phyloP scores from a whole-genome alignment of 2,113 vertebrate genomes.

The Hipposideros armiger region DNA sequence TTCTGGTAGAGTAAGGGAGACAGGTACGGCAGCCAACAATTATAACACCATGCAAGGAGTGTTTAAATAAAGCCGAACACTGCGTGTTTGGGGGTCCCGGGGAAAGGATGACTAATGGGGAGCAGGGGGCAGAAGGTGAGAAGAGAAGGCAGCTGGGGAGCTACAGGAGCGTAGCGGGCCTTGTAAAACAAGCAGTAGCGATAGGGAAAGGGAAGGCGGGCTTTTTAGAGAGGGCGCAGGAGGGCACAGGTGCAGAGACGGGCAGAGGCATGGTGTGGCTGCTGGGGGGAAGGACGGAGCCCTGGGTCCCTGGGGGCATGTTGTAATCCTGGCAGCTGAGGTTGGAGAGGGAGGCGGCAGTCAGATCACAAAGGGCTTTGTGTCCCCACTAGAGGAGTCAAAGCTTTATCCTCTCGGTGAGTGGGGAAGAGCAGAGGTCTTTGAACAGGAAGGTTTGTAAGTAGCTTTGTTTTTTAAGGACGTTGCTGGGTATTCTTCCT shows the following conservation, averaged over 20 bases:
- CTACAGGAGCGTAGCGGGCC: neutral
- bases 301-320: fast-evolving
- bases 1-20: neutral
- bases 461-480: neutral
- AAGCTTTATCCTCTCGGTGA: neutral
- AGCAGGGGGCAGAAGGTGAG: neutral
- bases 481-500: neutral
- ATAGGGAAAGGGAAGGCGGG: neutral
- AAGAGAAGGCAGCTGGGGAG: neutral
- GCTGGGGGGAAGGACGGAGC: neutral
- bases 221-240: neutral
- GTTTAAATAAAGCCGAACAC: neutral
- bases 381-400: neutral
- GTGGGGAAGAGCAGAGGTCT: neutral
- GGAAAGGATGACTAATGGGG: neutral
- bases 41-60: fast-evolving
- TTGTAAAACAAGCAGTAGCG: neutral
- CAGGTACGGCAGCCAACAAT: neutral
- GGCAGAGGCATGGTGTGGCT: too few species aligned
- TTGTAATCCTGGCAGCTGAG: neutral
- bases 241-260: neutral
- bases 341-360: neutral
- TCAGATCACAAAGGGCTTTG: neutral
- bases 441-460: neutral
- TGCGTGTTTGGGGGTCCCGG: neutral